Percentiles rank a stretch among this genome's conserved stretches.
Conservation (phyloP, 2,797 vertebrate genomes). For the Hypotaenidia philippensis region DNA sequence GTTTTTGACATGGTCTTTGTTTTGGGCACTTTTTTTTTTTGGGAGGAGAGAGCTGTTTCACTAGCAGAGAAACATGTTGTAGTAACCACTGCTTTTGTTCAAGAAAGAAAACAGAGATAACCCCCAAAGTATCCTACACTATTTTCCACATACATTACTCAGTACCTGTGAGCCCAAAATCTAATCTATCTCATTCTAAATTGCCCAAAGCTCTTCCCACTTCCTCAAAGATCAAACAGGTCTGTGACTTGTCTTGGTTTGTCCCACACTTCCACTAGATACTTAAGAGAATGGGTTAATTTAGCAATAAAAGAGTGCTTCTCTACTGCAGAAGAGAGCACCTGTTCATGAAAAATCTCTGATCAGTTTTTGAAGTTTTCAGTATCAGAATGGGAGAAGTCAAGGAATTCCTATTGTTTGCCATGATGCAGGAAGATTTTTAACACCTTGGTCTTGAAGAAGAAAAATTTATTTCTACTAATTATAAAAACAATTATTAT, state of each 20-base stretch:
- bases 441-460: neutral
- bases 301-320: neutral
- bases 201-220: neutral
- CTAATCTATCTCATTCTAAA: neutral
- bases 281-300: neutral
- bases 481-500: neutral
- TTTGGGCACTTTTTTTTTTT: neutral
- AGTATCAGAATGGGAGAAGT: neutral
- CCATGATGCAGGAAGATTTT: neutral
- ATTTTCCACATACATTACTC: neutral
- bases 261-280: neutral
- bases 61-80: neutral
- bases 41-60: neutral
- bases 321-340: neutral
- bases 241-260: neutral
- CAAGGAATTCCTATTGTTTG: neutral
- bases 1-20: neutral
- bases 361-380: neutral
- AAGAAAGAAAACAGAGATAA: neutral
- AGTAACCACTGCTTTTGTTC: neutral
- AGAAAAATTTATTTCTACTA: neutral
- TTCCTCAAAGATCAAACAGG: neutral
- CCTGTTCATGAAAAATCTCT: neutral
- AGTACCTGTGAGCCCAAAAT: neutral
- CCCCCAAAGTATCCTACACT: neutral